Evolutionary conservation across 2,797 vertebrate species (phyloP).

Genomic region (Perodicticus potto): DNA sequence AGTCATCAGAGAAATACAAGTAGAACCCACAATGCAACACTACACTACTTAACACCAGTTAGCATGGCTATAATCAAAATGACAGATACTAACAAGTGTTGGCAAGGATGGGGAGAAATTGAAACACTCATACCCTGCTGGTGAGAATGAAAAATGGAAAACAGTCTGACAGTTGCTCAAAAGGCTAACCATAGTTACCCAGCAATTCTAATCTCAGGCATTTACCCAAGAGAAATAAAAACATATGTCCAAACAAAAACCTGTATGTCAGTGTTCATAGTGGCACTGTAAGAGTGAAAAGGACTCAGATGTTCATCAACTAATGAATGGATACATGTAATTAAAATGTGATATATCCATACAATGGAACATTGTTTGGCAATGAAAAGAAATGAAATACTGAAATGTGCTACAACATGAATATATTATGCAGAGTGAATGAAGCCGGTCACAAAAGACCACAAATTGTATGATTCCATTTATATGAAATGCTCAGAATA

Average conservation of each 20-base stretch:
- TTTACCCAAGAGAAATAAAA: slow-evolving; percentile 23
- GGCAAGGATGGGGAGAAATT: neutral
- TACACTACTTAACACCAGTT: neutral
- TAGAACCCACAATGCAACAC: neutral
- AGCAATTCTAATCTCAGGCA: neutral
- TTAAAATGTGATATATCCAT: slow-evolving; percentile 16
- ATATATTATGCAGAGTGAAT: neutral
- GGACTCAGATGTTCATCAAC: neutral
- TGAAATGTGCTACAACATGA: neutral
- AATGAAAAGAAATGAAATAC: neutral
- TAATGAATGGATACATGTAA: neutral
- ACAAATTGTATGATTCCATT: neutral
- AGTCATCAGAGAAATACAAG: neutral
- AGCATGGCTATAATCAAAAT: neutral
- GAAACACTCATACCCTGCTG: neutral
- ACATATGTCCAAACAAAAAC: neutral
- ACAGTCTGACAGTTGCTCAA: neutral
- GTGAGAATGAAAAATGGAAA: slow-evolving; percentile 7
- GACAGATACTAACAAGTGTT: neutral
- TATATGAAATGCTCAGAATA: neutral
- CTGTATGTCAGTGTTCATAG: neutral
- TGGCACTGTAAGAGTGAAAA: neutral
- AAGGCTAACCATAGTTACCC: neutral
- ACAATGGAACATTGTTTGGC: neutral
- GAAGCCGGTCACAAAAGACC: neutral